Evolutionary conservation across 2,888 invertebrate species (phyloP), one percentile per base, ranked within the genome.

Genomic region (Cheilosia impressa): DNA sequence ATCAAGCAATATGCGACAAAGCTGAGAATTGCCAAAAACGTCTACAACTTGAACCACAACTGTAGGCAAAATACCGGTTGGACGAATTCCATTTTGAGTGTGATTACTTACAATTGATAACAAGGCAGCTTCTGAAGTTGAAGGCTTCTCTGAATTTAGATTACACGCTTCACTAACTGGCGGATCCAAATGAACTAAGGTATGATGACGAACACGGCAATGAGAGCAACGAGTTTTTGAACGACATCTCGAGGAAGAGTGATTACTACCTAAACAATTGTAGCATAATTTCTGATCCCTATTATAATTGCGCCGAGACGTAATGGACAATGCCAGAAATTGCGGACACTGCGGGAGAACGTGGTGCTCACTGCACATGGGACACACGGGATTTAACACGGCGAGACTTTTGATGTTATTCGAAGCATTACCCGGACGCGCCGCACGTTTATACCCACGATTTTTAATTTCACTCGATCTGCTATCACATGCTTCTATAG

Each of bases 251-350:
- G 72, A 72, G n/a, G 52, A 10, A 2, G 62, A 71, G 24, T 71
- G 71, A 19, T 60, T 71, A 17, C 38, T 47, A 43, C 69, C 69
- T 47, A 34, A 47, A 34, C 58, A 69, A 10, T 13, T 38, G 50
- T 71, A 60, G 41, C 62, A 73, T 4, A 62, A n/a, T 34, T 17
- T 73, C n/a, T 62, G 62, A 24, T 73, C 62, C 15, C 62, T 41
- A 53, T 22, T 53, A 62, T 31, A 72, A n/a, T 6, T 22, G 1
- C 62, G 72, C 19, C 60, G 71, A 13, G 60, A 60, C 3, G 50
- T 17, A 41, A 72, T 43, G 31, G 62, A 5, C 5, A 62, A 63
- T 2, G 31, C 62, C 4, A 73, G 31, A 73, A 62, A 73, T 53
- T 53, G 13, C 1, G 53, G 45, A 9, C 62, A 62, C 43, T 72